Evolutionary conservation across 2,797 vertebrate genomes (phyloP).

Genomic region (Scomberomorus guttatus): DNA sequence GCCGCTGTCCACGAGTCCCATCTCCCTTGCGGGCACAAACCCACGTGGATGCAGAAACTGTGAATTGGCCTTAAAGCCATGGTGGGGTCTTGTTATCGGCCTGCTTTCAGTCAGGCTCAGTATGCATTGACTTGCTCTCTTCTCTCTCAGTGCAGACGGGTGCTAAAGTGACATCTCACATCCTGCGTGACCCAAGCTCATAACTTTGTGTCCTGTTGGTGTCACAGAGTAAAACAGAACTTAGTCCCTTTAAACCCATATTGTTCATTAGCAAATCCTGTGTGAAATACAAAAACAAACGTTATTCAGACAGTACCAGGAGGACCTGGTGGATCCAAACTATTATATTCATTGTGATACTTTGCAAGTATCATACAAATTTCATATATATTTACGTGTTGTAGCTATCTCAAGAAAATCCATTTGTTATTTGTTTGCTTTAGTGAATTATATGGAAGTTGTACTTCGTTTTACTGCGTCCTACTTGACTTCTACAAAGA

Average conservation of each 20-base stretch:
- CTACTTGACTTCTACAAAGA: not conserved
- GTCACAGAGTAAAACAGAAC: not conserved
- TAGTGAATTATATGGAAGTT: no score
- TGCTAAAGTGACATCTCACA: no score
- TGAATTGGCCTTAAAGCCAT: not conserved
- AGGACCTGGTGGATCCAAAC: slow-evolving; percentile 20
- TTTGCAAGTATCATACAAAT: no score
- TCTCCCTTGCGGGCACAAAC: no score
- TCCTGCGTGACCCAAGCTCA: no score
- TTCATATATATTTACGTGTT: no score
- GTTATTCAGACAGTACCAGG: slow-evolving; percentile 29
- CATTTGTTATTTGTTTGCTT: no score
- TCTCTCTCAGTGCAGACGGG: not conserved
- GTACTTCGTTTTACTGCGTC: not conserved
- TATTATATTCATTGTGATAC: slow-evolving; percentile 40
- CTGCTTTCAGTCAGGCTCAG: not conserved
- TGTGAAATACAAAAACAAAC: slow-evolving; percentile 2
- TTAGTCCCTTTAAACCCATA: not conserved
- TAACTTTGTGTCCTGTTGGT: not conserved
- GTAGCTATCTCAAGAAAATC: no score
- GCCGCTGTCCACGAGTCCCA: no score
- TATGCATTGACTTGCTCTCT: not conserved
- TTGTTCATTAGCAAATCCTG: not conserved
- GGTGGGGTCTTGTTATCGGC: not conserved
- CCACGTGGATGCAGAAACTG: no score